These are phyloP conservation scores for Homarus americanus DNA, from an alignment of 1,140 invertebrate species.

Conservation along the genomic window DNA sequence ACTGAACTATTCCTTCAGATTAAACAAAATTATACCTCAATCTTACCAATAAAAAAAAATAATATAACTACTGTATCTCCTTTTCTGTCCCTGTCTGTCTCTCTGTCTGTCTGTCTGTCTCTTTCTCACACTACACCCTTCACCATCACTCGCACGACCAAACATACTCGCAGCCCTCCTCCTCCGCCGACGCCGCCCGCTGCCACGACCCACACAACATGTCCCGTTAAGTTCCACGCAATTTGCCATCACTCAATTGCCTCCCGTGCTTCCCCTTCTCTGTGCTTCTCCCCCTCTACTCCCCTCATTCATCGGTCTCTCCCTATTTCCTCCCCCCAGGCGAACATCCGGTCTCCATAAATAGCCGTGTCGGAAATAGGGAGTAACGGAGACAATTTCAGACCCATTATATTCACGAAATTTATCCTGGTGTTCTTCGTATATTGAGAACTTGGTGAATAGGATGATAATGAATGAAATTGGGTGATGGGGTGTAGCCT, in stretches of 20 bases:
- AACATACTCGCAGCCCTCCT: background rate
- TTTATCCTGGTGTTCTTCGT: conserved; percentile 4
- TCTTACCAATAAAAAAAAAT: too few species aligned
- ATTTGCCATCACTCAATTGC: conserved; percentile 24
- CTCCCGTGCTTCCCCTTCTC: conserved; percentile 4
- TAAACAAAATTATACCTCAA: too few species aligned
- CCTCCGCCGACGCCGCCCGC: background rate
- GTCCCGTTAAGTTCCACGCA: conserved; percentile 37
- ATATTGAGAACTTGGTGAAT: background rate
- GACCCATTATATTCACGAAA: conserved; percentile 16
- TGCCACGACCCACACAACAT: background rate
- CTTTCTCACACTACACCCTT: background rate
- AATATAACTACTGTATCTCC: too few species aligned
- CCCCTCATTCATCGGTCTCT: conserved; percentile 24
- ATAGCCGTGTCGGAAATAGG: conserved; percentile 35
- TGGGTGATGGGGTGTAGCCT: background rate
- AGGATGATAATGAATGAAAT: background rate
- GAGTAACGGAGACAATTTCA: conserved; percentile 56
- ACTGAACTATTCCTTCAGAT: too few species aligned
- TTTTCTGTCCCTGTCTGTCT: too few species aligned
- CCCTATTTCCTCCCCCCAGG: conserved; percentile 22
- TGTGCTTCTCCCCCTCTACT: conserved; percentile 9
- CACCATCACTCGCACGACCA: conserved; percentile 12
- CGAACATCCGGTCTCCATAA: conserved; percentile 39
- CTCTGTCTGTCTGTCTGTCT: background rate